Conservation (phyloP, 2,797 vertebrate species). For the Pantherophis vulpinus region DNA sequence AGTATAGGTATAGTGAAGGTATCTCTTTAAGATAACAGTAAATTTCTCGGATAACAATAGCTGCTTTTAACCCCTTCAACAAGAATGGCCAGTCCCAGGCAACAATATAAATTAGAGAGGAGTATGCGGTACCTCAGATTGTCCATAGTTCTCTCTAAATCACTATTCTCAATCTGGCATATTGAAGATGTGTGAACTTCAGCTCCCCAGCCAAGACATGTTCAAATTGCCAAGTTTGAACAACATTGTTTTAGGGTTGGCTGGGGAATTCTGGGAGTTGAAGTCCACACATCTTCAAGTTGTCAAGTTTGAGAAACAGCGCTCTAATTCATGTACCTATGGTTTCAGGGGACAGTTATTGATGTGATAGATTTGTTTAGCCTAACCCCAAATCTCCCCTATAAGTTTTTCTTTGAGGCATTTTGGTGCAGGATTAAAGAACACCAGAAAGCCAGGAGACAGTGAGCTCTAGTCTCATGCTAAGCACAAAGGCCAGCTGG, state of each 20-base stretch:
- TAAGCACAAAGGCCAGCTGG: not conserved
- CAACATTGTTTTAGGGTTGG: not conserved
- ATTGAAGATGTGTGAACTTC: not conserved
- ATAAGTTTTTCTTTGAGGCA: not conserved
- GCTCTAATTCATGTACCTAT: not conserved
- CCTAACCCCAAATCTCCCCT: not conserved
- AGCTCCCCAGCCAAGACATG: not conserved
- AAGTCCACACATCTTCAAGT: no score
- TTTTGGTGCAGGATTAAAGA: not conserved
- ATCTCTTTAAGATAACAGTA: not conserved
- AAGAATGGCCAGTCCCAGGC: not conserved
- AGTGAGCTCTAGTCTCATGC: not conserved
- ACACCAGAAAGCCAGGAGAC: not conserved
- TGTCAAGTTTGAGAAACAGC: no score
- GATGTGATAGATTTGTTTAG: not conserved
- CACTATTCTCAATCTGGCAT: not conserved
- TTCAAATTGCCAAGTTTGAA: not conserved
- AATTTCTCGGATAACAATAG: not conserved
- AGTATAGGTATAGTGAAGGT: not conserved
- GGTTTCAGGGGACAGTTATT: not conserved
- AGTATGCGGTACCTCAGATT: not conserved
- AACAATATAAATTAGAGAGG: not conserved
- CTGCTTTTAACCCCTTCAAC: not conserved
- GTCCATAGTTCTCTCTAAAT: not conserved
- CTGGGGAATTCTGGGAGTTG: no score